Conservation (phyloP, 2,113 vertebrate genomes). For the Semnopithecus entellus region DNA sequence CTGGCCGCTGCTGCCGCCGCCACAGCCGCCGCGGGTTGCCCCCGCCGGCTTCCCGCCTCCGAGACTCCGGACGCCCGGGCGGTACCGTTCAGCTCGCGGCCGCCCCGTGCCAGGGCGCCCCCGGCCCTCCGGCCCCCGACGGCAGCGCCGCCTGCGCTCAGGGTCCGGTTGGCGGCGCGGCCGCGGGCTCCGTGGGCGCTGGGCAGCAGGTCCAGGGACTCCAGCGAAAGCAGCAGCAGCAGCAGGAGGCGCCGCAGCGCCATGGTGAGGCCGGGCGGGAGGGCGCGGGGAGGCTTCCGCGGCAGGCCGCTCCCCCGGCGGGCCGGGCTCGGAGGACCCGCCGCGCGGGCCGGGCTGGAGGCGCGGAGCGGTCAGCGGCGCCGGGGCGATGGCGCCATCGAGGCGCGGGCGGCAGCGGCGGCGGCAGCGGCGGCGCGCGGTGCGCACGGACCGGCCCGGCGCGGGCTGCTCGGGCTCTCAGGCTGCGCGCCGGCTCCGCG, state of each 20-base stretch:
- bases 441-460: slow-evolving; percentile 55
- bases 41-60: slow-evolving; percentile 64
- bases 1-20: slow-evolving; percentile 83
- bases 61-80: slow-evolving; percentile 58
- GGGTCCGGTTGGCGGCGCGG: slow-evolving; percentile 81
- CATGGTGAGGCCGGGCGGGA: slow-evolving; percentile 75
- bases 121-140: slow-evolving; percentile 68
- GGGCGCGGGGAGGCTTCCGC: slow-evolving; percentile 41
- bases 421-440: slow-evolving; percentile 28
- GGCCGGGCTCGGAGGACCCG: neutral
- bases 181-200: slow-evolving; percentile 72
- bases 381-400: slow-evolving; percentile 68
- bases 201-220: slow-evolving; percentile 76
- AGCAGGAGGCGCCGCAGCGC: slow-evolving; percentile 80
- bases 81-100: slow-evolving; percentile 74
- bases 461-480: slow-evolving; percentile 58
- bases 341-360: neutral
- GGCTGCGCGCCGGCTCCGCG: slow-evolving; percentile 58
- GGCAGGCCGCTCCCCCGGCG: slow-evolving; percentile 40
- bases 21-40: slow-evolving; percentile 66
- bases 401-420: slow-evolving; percentile 34
- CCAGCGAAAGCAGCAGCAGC: slow-evolving; percentile 74
- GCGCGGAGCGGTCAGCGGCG: slow-evolving; percentile 39
- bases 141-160: slow-evolving; percentile 73
- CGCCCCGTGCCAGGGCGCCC: slow-evolving; percentile 71